These are phyloP conservation scores for Macrocentrus cingulum DNA, from an alignment of 1,140 invertebrate genomes.

Conservation along the genomic window DNA sequence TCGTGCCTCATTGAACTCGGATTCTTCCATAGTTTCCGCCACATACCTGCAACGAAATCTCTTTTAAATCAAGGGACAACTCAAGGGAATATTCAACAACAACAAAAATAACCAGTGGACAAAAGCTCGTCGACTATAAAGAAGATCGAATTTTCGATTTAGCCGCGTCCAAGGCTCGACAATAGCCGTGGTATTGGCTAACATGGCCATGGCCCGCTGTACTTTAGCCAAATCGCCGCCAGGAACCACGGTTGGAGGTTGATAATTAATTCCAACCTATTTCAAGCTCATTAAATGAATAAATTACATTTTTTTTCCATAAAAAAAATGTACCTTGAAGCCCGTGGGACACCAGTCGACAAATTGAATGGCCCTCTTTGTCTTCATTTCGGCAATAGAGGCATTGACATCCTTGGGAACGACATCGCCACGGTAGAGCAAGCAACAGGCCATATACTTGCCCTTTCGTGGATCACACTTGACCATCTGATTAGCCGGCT, in stretches of 20 bases:
- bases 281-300: background rate
- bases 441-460: constrained; percentile 62
- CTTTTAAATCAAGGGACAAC: background rate
- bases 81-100: constrained; percentile 40
- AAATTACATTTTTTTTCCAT: background rate
- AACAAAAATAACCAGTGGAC: constrained; percentile 19
- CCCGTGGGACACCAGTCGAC: constrained; percentile 66
- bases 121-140: constrained; percentile 23
- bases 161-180: constrained; percentile 14
- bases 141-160: constrained; percentile 20
- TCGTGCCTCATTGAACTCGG: constrained; percentile 68
- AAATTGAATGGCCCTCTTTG: constrained; percentile 56
- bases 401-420: constrained; percentile 60
- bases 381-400: constrained; percentile 58
- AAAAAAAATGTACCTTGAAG: constrained; percentile 34
- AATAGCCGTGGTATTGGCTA: constrained; percentile 24
- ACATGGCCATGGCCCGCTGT: constrained; percentile 23
- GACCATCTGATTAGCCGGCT: constrained; percentile 65
- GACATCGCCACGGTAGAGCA: constrained; percentile 61
- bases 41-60: constrained; percentile 57
- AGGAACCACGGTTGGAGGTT: constrained; percentile 72
- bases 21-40: constrained; percentile 72
- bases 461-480: constrained; percentile 57
- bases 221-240: constrained; percentile 67
- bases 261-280: constrained; percentile 66